These are phyloP conservation scores for Athalia rosae DNA, from an alignment of 2,888 invertebrate species.

Conservation along the genomic window DNA sequence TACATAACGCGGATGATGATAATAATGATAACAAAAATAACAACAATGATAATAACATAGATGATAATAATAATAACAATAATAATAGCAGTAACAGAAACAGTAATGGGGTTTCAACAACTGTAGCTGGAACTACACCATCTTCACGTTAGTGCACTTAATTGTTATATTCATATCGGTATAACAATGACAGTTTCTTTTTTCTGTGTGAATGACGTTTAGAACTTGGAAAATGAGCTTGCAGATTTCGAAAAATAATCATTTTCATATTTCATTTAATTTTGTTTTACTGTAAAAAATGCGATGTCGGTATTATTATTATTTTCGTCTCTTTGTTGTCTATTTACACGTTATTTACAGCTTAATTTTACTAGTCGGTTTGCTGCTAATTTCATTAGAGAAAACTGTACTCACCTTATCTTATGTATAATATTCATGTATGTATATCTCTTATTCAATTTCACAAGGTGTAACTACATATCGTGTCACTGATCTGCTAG, in stretches of 20 bases:
- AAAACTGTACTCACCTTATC: slow-evolving; percentile 26
- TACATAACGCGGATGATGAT: slow-evolving; percentile 8
- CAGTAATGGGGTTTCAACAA: not conserved
- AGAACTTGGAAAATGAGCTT: not conserved
- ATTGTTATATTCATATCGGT: too few species aligned
- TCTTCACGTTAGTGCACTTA: too few species aligned
- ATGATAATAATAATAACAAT: not conserved
- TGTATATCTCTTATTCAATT: not conserved
- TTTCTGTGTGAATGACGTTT: not conserved
- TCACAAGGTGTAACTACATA: slow-evolving; percentile 5
- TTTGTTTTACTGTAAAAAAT: slow-evolving; percentile 26
- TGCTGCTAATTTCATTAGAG: slow-evolving; percentile 25
- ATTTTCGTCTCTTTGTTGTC: not conserved
- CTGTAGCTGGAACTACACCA: too few species aligned
- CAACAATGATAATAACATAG: not conserved
- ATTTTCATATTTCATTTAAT: not conserved
- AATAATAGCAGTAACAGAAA: not conserved
- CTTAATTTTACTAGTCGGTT: slow-evolving; percentile 18
- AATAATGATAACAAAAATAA: not conserved
- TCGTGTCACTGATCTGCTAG: not conserved
- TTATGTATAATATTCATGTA: slow-evolving; percentile 6
- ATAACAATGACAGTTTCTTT: too few species aligned
- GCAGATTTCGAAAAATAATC: not conserved
- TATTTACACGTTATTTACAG: slow-evolving; percentile 38
- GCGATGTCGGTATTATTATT: slow-evolving; percentile 2